Evolutionary conservation across 2,888 invertebrate genomes (phyloP), one percentile per base, ranked within the genome.

Genomic region (Heliconius ismenius): DNA sequence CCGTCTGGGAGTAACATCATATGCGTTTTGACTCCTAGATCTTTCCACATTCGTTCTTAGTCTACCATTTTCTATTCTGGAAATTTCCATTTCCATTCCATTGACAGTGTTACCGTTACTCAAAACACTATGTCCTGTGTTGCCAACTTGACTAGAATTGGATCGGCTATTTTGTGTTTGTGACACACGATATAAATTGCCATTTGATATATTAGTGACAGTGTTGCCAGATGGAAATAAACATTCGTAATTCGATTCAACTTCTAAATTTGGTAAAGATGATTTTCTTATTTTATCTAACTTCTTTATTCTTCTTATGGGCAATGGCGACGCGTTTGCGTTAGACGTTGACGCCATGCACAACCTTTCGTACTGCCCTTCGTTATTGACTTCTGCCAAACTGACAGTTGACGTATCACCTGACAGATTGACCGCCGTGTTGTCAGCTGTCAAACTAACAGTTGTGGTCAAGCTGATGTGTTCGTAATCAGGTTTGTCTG

Each of bases 391-490:
- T 18, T 9, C 91, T 58, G 70, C 58, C 36, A 58, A 70, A 0
- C 92, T 6, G 91, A 91, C 78, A 92, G 67, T 15, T 24, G 80
- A 24, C 81, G 92, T 92, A 11, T 94, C 76, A 54, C 75, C 81
- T 77, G 82, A 81, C 80, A 80, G 67, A 36, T 83, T 86, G 79
- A 85, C 86, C 1, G 82, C 78, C 62, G 82, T 13, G 21, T 43
- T 75, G 64, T 75, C 77, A 18, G 73, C 73, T 60, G 79, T 79
- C 72, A 80, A 83, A 3, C 87, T 92, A 79, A 93, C 91, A 43
- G 93, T 92, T 0, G 93, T 94, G 2, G 92, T 91, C 77, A 93
- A 79, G 82, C 93, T 93, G 2, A 94, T 75, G 60, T 94, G 94
- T 0, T 94, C 94, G 73, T 94, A 94, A 0, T 92, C 91, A 0